Percentiles rank a stretch among this genome's conserved stretches.
phyloP scores from a whole-genome alignment of 2,888 invertebrate species.

The Agrochola lychnidis region DNA sequence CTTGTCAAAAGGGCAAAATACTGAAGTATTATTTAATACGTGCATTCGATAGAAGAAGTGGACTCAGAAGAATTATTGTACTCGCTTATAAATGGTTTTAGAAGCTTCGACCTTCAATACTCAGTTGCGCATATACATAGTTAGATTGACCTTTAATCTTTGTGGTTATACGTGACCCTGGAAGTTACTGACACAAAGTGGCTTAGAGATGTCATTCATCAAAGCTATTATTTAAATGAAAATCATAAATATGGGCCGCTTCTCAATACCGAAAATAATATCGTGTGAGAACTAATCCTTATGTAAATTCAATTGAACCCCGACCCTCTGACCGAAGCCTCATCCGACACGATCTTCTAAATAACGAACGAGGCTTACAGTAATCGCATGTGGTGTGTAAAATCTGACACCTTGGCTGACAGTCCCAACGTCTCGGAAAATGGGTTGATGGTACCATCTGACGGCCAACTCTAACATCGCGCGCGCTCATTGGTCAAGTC shows the following conservation, averaged over 20 bases:
- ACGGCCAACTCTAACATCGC: no score
- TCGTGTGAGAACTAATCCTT: background rate
- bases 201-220: background rate
- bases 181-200: background rate
- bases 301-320: slow-evolving; percentile 18
- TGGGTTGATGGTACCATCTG: no score
- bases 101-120: no score
- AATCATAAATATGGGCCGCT: background rate
- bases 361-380: no score
- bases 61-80: no score
- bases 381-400: no score
- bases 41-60: no score
- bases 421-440: no score
- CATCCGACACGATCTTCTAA: background rate
- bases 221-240: background rate
- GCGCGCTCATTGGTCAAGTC: no score
- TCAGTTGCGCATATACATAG: no score
- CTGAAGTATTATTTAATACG: background rate
- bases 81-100: no score
- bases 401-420: no score
- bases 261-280: background rate
- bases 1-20: background rate
- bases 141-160: background rate
- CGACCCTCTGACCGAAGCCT: background rate
- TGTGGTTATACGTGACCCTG: background rate